Base-by-base conservation (phyloP, 2,113 vertebrate species). In the Gnathonemus longibarbis region DNA sequence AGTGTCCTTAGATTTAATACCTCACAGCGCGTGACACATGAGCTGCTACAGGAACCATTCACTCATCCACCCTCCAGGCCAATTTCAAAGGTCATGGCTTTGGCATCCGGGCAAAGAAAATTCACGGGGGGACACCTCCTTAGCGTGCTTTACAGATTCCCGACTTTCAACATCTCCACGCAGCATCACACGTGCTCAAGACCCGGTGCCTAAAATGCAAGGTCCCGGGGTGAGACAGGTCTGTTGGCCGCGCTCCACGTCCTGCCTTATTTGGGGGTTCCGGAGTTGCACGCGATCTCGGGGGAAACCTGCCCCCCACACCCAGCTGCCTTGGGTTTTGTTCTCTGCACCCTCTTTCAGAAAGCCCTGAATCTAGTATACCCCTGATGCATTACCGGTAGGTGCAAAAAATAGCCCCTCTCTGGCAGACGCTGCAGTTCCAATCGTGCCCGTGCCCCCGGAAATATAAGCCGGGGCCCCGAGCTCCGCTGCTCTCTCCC, bases 331-430 rank as follows among this genome's bases (percentile, higher is more conserved):
- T 53, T 13, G 21, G 27, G 39, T 86, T 31, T 88, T 88, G 90
- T 90, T 83, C 50, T 84, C n/a, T 80, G 52, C 27, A 48, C 77
- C 42, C 42, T 31, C 58, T 24, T 56, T n/a, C 84, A 77, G 58
- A 74, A 9, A 45, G 45, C 10, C 58, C 45, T 5, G 90, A 56
- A 35, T 77, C 17, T 62, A 42, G 21, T 24, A 88, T 52, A 84
- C 90, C 70, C 58, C 87, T 84, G 70, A 88, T n/a, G 88, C 77
- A 88, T 46, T 74, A 88, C 31, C 70, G 35, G 13, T 50, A 15
- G 42, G 52, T 35, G 50, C 39, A 90, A 88, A 90, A 70, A 88
- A 88, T 88, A 90, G 87, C 49, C 70, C 21, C 74, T 19, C 70
- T 53, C 19, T 62, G 10, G 52, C n/a, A 35, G 50, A 19, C 77